Evolutionary conservation across 2,113 vertebrate species (phyloP), one percentile per base, ranked within the genome.

Genomic region (Spizaetus ornatus): DNA sequence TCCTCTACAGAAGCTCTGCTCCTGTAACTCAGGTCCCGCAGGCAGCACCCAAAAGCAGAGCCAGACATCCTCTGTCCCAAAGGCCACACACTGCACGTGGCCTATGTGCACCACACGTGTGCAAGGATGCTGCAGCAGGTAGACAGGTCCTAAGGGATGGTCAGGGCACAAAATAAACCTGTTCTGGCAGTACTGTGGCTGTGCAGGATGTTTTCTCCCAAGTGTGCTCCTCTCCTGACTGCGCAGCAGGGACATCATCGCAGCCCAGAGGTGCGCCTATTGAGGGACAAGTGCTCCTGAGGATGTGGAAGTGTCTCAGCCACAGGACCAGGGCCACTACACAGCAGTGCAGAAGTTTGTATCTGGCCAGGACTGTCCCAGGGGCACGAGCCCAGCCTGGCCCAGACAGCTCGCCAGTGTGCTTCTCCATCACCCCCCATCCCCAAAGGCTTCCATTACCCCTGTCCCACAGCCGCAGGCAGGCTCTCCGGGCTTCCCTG

Each of bases 101-200:
- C 67, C 27, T n/a, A 8, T 1, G 2, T 5, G 20, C 53, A 19
- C 59, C 2, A 3, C 29, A 27, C 0, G 0, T 2, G 36, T 40
- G 38, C 19, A 23, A 14, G 40, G 50, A 16, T 27, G 29, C 56
- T 59, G 59, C 74, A 26, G 74, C 7, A 4, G 32, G 32, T 47
- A 73, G 31, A 17, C 11, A 5, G 55, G 50, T 31, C 86, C 42
- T 1, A 0, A 50, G 29, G 66, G 77, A 40, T 23, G 66, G 34
- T 82, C 13, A 7, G 16, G 72, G n/a, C 78, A 50, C 15, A 67
- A n/a, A 97, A 96, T 90, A 95, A 95, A 97, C 0, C 0, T 6
- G 6, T 79, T 86, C 22, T 42, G 32, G 20, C 15, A 13, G 43
- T 2, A 10, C 61, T 73, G 43, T n/a, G 42, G 48, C 43, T 69